These are phyloP conservation scores for Lithosia quadra DNA, from an alignment of 2,888 invertebrate genomes.

Conservation along the genomic window DNA sequence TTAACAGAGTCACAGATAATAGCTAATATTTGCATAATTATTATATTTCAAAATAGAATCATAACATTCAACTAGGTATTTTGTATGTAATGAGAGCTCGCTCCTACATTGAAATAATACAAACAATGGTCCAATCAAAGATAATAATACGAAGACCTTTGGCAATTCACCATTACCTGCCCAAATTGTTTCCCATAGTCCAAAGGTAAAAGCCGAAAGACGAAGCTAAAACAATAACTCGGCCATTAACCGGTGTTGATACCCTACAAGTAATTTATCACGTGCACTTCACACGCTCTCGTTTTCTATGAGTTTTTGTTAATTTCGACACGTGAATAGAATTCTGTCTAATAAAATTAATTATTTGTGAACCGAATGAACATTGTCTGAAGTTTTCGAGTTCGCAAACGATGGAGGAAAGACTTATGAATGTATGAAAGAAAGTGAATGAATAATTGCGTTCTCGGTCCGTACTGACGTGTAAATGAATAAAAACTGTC, in stretches of 20 bases:
- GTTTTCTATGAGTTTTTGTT: conserved; percentile 59
- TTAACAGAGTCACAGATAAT: too few relatives aligned
- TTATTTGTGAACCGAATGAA: conserved; percentile 55
- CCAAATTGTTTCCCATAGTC: conserved; percentile 8
- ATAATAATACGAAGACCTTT: neutral
- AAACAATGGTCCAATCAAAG: neutral
- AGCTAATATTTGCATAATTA: too few relatives aligned
- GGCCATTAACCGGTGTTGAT: conserved; percentile 15
- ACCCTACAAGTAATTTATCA: conserved; percentile 47
- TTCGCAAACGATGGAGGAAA: conserved; percentile 33
- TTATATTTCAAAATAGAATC: neutral
- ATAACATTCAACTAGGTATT: neutral
- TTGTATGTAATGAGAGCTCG: neutral
- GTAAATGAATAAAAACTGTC: neutral
- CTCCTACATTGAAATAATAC: neutral
- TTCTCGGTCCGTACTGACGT: conserved; percentile 1
- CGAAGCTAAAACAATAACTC: conserved; percentile 6
- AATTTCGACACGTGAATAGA: conserved; percentile 59
- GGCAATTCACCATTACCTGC: neutral
- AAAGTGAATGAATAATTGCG: conserved; percentile 29
- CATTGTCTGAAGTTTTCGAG: conserved; percentile 44
- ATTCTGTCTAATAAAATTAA: conserved; percentile 53
- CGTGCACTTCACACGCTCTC: conserved; percentile 68
- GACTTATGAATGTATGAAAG: conserved; percentile 30
- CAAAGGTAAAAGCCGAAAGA: neutral